Conservation (phyloP, 2,797 vertebrate genomes). For the Trachops cirrhosus region DNA sequence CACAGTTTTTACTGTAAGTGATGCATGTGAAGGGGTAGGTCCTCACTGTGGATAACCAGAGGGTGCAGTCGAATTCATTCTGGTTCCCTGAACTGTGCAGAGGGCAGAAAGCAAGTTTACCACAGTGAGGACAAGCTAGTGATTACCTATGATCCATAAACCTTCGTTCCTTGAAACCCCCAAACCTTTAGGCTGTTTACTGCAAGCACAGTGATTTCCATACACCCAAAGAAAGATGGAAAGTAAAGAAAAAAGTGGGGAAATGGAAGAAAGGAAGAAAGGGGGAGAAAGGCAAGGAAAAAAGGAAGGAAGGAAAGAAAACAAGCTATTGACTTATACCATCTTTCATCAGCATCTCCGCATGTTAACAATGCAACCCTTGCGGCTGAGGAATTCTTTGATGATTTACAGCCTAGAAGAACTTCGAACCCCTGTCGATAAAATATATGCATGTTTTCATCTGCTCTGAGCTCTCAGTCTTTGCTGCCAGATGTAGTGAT, state of each 20-base stretch:
- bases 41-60: slow-evolving; percentile 25
- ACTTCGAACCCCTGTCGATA: slow-evolving; percentile 43
- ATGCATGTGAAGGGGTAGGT: neutral
- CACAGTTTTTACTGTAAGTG: slow-evolving; percentile 7
- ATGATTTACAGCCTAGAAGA: slow-evolving; percentile 67
- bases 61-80: neutral
- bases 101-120: slow-evolving; percentile 9
- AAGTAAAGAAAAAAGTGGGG: neutral
- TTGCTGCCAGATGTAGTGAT: slow-evolving; percentile 53
- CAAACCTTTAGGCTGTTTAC: slow-evolving; percentile 19
- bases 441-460: slow-evolving; percentile 63
- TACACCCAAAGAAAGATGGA: slow-evolving; percentile 5
- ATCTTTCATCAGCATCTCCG: slow-evolving; percentile 38
- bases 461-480: neutral
- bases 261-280: neutral
- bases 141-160: neutral
- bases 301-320: slow-evolving; percentile 4
- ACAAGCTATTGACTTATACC: neutral
- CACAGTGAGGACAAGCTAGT: neutral
- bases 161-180: neutral
- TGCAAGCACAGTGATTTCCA: slow-evolving; percentile 25
- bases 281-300: no score
- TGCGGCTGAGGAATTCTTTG: slow-evolving; percentile 59
- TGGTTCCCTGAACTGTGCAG: slow-evolving; percentile 7
- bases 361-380: slow-evolving; percentile 56